phyloP scores from a whole-genome alignment of 2,888 invertebrate species.

The Stenodema calcarata region DNA sequence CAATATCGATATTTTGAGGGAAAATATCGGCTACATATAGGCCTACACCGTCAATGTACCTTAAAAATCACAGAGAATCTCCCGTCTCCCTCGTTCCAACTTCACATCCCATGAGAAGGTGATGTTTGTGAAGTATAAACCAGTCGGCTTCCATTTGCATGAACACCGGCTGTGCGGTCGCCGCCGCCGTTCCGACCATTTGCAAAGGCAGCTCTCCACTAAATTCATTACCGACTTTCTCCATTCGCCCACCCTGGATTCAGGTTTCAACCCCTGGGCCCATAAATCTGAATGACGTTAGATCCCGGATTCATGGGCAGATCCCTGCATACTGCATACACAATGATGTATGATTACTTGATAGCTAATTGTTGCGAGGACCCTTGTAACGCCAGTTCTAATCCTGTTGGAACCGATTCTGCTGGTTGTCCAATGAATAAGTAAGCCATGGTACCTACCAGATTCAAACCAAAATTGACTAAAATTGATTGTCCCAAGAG shows the following conservation, averaged over 20 bases:
- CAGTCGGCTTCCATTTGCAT: background rate
- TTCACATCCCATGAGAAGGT: background rate
- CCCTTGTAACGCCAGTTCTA: too few species aligned
- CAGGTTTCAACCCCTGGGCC: background rate
- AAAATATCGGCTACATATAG: too few species aligned
- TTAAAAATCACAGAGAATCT: background rate
- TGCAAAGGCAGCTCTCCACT: background rate
- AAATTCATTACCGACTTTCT: constrained; percentile 3
- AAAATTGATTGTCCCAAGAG: too few species aligned
- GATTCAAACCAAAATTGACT: too few species aligned
- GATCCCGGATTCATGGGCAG: background rate
- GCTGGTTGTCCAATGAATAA: too few species aligned
- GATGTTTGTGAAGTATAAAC: background rate
- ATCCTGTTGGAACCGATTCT: too few species aligned
- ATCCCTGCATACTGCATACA: background rate
- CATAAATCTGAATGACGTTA: background rate
- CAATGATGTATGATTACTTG: background rate
- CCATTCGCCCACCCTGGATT: background rate
- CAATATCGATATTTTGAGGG: too few species aligned
- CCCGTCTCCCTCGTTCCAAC: background rate
- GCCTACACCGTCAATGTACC: too few species aligned
- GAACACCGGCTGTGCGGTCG: background rate
- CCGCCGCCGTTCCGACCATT: background rate
- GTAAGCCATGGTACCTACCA: too few species aligned
- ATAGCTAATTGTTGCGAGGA: background rate